A percentile compares a stretch with the other conserved stretches of the same genome.
Evolutionary conservation across 2,113 vertebrate genomes (phyloP).

Genomic region (Sapayoa aenigma): DNA sequence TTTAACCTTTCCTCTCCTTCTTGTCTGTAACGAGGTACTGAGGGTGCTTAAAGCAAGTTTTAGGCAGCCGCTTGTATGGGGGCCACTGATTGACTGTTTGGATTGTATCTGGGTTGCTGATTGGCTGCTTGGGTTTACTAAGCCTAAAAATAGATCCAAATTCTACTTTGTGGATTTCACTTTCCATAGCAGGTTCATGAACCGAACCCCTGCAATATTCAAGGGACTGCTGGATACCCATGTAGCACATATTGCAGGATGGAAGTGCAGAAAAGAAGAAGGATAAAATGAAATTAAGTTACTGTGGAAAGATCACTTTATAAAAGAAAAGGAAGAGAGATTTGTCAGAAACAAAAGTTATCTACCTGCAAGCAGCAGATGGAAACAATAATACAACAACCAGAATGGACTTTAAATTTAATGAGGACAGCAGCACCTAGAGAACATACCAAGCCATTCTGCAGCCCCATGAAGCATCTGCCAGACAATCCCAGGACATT

Average conservation of each 20-base stretch:
- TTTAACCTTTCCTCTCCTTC: too few relatives aligned
- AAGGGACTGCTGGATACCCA: too few relatives aligned
- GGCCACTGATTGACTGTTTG: too few relatives aligned
- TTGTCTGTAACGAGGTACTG: too few relatives aligned
- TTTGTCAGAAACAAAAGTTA: conserved; percentile 29
- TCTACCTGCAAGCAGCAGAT: background rate
- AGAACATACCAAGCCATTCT: background rate
- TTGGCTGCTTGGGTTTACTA: too few relatives aligned
- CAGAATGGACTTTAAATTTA: conserved; percentile 18
- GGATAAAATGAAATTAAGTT: background rate
- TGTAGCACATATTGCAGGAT: background rate
- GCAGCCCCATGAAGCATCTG: background rate
- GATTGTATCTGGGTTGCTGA: too few relatives aligned
- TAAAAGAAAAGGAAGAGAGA: background rate
- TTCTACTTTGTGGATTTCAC: too few relatives aligned
- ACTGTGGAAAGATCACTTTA: conserved; percentile 10
- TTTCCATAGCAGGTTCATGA: too few relatives aligned
- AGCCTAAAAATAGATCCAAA: too few relatives aligned
- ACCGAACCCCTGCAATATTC: too few relatives aligned
- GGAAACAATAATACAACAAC: background rate
- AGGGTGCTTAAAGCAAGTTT: too few relatives aligned
- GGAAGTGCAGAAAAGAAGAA: background rate
- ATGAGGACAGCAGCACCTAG: conserved; percentile 1
- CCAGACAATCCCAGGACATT: background rate
- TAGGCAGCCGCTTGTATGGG: too few relatives aligned